A percentile compares a stretch with the other conserved stretches of the same genome.
Evolutionary conservation across 2,113 vertebrate species (phyloP).

Genomic region (Pseudolaguvia tuberculata): DNA sequence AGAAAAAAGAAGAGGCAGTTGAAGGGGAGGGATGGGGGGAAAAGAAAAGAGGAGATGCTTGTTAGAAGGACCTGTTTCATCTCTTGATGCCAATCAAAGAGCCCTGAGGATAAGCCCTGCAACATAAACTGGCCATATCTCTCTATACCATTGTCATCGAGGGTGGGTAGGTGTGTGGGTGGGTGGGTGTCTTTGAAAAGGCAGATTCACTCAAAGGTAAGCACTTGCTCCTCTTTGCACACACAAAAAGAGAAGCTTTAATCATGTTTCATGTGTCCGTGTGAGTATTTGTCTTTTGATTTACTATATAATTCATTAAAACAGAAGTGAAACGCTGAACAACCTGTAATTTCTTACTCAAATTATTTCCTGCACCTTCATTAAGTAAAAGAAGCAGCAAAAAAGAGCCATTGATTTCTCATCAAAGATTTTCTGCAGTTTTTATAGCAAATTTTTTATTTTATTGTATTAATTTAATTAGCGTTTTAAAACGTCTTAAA

Average conservation of each 20-base stretch:
- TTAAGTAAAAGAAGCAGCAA: conserved; percentile 29
- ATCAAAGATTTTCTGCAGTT: conserved; percentile 6
- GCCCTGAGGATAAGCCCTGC: conserved; percentile 36
- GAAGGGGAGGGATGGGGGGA: conserved; percentile 2
- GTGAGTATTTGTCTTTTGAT: conserved; percentile 37
- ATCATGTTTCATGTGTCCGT: conserved; percentile 38
- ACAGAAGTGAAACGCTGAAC: conserved; percentile 29
- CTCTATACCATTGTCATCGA: neutral
- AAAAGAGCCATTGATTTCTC: conserved; percentile 9
- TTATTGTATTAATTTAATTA: neutral
- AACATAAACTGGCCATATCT: conserved; percentile 35
- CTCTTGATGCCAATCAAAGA: conserved; percentile 49
- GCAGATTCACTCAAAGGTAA: conserved; percentile 13
- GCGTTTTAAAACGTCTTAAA: conserved; percentile 10
- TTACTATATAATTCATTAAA: conserved; percentile 36
- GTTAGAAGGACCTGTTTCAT: conserved; percentile 48
- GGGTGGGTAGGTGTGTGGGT: conserved; percentile 2
- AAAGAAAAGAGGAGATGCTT: conserved; percentile 31
- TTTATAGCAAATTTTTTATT: neutral
- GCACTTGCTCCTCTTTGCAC: neutral
- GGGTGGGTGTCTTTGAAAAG: conserved; percentile 10
- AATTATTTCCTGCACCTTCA: conserved; percentile 28
- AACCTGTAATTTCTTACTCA: conserved; percentile 22
- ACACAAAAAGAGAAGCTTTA: conserved; percentile 35
- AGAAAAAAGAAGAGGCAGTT: neutral